These are phyloP conservation scores for Polylopha cassiicola DNA, from an alignment of 2,888 invertebrate species.

Conservation along the genomic window DNA sequence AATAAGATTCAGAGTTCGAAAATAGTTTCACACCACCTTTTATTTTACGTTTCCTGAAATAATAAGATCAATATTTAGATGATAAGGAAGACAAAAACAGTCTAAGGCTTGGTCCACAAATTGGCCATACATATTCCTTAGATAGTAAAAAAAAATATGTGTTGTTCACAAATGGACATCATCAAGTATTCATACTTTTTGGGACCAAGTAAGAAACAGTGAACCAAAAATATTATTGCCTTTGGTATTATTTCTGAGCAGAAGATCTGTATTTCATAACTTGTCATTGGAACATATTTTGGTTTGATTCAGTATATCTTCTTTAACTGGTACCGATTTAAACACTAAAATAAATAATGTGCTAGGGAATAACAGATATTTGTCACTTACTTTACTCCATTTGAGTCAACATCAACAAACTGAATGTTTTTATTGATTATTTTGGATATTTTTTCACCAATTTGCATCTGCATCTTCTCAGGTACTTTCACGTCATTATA, in stretches of 20 bases:
- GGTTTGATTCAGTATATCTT: background rate
- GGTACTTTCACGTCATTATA: constrained; percentile 76
- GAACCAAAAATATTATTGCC: no score
- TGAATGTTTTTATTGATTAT: constrained; percentile 64
- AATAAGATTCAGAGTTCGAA: constrained; percentile 52
- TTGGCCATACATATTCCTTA: no score
- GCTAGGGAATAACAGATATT: no score
- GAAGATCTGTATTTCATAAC: no score
- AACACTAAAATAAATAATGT: no score
- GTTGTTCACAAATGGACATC: no score
- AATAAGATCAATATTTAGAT: background rate
- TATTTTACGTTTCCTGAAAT: constrained; percentile 51
- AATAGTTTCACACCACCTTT: constrained; percentile 71
- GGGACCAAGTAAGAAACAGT: no score
- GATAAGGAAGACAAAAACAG: background rate
- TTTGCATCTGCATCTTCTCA: constrained; percentile 66
- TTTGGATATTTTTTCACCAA: constrained; percentile 69
- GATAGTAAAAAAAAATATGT: no score
- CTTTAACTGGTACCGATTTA: background rate
- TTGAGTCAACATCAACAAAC: constrained; percentile 49
- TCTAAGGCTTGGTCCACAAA: no score
- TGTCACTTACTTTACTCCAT: constrained; percentile 42
- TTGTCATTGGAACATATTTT: background rate
- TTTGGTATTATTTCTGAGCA: no score
- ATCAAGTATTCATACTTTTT: no score